These are phyloP conservation scores for Drosophila grimshawi DNA, from an alignment of 1,140 invertebrate species.

Conservation along the genomic window DNA sequence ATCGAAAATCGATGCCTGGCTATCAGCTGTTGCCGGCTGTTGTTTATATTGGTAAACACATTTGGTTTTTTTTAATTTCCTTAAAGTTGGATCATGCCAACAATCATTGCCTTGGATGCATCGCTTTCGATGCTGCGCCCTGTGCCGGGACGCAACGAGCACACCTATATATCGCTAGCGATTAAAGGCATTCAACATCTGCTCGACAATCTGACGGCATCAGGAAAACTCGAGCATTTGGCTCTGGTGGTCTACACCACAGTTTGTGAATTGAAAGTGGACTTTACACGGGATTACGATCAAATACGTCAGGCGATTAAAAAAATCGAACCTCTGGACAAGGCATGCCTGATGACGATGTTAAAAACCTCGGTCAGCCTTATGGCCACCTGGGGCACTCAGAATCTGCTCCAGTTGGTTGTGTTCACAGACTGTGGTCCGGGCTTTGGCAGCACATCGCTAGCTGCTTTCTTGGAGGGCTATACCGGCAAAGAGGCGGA, in stretches of 20 bases:
- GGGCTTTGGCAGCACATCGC: conserved; percentile 76
- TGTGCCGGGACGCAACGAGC: conserved; percentile 86
- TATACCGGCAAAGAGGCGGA: conserved; percentile 58
- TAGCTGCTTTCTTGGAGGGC: conserved; percentile 58
- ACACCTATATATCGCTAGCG: conserved; percentile 90
- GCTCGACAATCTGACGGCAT: conserved; percentile 91
- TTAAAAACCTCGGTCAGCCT: conserved; percentile 66
- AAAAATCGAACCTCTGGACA: conserved; percentile 77
- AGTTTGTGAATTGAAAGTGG: conserved; percentile 87
- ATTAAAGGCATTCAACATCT: conserved; percentile 93
- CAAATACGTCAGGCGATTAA: conserved; percentile 77
- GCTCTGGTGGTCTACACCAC: conserved; percentile 95
- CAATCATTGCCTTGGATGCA: conserved; percentile 90
- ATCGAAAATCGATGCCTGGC: not conserved
- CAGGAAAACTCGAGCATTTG: conserved; percentile 96
- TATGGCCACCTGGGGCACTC: conserved; percentile 76
- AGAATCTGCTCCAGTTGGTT: conserved; percentile 73
- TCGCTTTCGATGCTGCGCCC: conserved; percentile 91
- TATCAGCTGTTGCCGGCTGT: conserved; percentile 52
- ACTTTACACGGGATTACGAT: conserved; percentile 83
- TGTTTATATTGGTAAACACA: conserved; percentile 34
- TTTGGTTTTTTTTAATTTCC: not conserved
- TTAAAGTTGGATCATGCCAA: conserved; percentile 87
- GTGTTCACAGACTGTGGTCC: conserved; percentile 80
- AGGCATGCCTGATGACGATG: conserved; percentile 68